Base-by-base conservation (phyloP, 2,888 invertebrate genomes). In the Molanna angustata region DNA sequence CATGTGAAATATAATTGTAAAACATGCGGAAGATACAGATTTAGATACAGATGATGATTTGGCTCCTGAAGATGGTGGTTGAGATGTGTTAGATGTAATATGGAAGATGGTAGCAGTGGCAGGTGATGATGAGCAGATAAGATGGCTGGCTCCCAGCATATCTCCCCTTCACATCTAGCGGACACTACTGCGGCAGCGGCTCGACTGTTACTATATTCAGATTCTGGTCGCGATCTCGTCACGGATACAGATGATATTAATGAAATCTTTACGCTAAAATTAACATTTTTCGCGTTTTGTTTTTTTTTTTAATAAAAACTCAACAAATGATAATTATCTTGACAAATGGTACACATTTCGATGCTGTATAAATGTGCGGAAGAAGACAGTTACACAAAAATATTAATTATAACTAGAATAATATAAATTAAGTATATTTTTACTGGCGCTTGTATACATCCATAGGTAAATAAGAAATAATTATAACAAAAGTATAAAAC, bases 121-220 rank as follows among this genome's bases (percentile, higher is more conserved):
- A 43, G 50, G 22, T 50, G 50, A 50, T 49, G 49, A 42, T 50
- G 37, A 13, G 48, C 9, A 6, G 50, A 50, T 50, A 50, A 50
- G 44, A 18, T 50, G 50, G 50, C 50, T 16, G 33, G 17, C 22
- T 17, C 37, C 50, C 50, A 50, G 50, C 18, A 18, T 50, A 50
- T 50, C 50, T 43, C 35, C 18, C n/a, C 27, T 13, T n/a, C 35
- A 27, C 33, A 43, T 50, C 50, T 44, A 7, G 37, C 50, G 13
- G 17, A 16, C 37, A 7, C 7, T n/a, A n/a, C n/a, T 27, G 27
- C 6, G 27, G 27, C 33, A 37, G 16, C 42, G 35, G 18, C 18
- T 33, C 31, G 37, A 35, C 43, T 43, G 35, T 43, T 50, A 21
- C 50, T 35, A n/a, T n/a, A 27, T 31, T 39, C 41, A 40, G 47